Base-by-base conservation (phyloP, 2,113 vertebrate species). In the Megalops atlanticus region DNA sequence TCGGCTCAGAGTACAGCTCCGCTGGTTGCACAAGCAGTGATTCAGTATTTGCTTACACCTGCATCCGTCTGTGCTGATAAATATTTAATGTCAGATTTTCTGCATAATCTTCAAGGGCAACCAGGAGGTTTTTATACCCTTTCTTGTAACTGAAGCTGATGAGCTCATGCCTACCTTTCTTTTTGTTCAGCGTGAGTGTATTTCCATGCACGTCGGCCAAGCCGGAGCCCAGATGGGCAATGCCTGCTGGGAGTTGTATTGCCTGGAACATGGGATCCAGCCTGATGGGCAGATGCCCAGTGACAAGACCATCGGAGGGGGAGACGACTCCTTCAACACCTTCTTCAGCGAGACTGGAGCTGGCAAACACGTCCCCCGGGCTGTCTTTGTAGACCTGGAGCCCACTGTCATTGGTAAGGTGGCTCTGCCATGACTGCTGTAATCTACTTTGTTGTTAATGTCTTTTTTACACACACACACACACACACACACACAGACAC, bases 221-320 rank as follows among this genome's bases (percentile, higher is more conserved):
- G 96, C 96, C 15, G 96, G 97, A 0, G 88, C 95, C 89, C 97
- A 98, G 93, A 97, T 96, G 92, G 97, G 97, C 79, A 96, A 97
- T 10, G 95, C 96, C 72, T 97, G 96, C 83, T 98, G 96, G 97
- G 96, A 98, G 85, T 93, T 98, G 71, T 94, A 94, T 81, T 94
- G 93, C 16, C 86, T 94, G 83, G 93, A 94, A 49, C 93, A 94
- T 76, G 93, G 93, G 40, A 93, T 94, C 74, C 93, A 94, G 88
- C 93, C 93, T 5, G 92, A 94, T 16, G 93, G 94, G 58, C 92
- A 94, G 86, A 95, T 95, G 93, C 93, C 93, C 68, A 93, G 92
- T 86, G 93, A 93, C 84, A 94, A 94, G 83, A 93, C 88, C 15
- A 84, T 92, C 4, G 89, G 91, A 33, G 88, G 91, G 3, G 90